Evolutionary conservation across 2,113 vertebrate genomes (phyloP), one percentile per base, ranked within the genome.

Genomic region (Sminthopsis crassicaudata): DNA sequence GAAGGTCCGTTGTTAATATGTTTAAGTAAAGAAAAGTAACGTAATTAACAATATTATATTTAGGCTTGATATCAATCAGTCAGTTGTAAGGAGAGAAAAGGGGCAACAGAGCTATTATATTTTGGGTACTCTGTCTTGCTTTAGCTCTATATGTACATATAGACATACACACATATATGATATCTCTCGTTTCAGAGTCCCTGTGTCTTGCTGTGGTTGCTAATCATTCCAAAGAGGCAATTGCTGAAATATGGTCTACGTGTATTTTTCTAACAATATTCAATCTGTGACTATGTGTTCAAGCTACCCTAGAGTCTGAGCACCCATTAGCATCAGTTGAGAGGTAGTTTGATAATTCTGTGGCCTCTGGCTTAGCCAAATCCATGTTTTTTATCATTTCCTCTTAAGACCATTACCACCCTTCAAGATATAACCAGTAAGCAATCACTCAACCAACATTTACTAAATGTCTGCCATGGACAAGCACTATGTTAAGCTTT

Each of bases 11-110:
- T 84, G 67, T n/a, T 42, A n/a, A 84, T 84, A 2, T 84, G 16
- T 67, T 67, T n/a, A 67, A 67, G 30, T 3, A n/a, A 67, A 16
- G 30, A 67, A 76, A 36, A n/a, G 60, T 76, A 67, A 76, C n/a
- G 14, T 76, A 84, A 84, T 84, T 84, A 84, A 23, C n/a, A 42
- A 42, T 76, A 84, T 84, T 84, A 84, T 42, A 42, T 23, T 22
- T 7, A 42, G n/a, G 19, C 19, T 84, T 19, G 6, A 84, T 84
- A 14, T 84, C 60, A 14, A 67, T 67, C n/a, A 84, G 36, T 92
- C 53, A 11, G 91, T 91, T 92, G 23, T 90, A 95, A 96, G 16
- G 46, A 27, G 53, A 92, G n/a, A 84, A 84, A 84, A 23, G 19
- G 67, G n/a, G 67, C 67, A 42, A 42, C 7, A 23, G n/a, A 7